Evolutionary conservation across 2,113 vertebrate genomes (phyloP), one percentile per base, ranked within the genome.

Genomic region (Centropristis striata): DNA sequence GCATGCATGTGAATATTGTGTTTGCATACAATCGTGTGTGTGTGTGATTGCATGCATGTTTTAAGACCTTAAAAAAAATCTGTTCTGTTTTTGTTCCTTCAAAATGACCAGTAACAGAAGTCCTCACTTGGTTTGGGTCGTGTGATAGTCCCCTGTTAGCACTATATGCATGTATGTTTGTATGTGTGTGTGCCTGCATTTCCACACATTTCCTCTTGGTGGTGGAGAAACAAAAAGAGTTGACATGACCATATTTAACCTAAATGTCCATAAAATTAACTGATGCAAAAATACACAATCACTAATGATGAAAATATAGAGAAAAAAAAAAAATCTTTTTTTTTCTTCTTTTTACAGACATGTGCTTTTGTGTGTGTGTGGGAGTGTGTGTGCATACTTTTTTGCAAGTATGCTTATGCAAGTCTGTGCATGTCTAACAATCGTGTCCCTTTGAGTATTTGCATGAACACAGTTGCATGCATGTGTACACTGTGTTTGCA

Each of bases 381-480:
- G 54, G 57, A 47, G 44, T 8, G 25, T 42, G 15, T 25, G 46
- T 49, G 16, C 4, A 15, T 47, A 18, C 10, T 13, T 41, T n/a
- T 66, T 21, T 76, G 59, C 37, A 58, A 82, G 72, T 51, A 37
- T 61, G 49, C 64, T 69, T 37, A 74, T 58, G 77, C 60, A 73
- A 64, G 39, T 49, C 49, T 50, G 41, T 67, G 25, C 49, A 65
- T 80, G 74, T 73, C 54, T 65, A 61, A 77, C 74, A 53, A 78
- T 23, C 78, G 21, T 67, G 59, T 80, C 32, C 85, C 50, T 84
- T 74, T 84, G 53, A 58, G 47, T 81, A 32, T 46, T 37, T 53
- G 41, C 36, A 42, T n/a, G 37, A 72, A 65, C 20, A 27, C 50
- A 54, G 47, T 50, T 60, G 6, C 4, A 3, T 71, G 36, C 23